These are phyloP conservation scores for Oxystoma pomonae DNA, from an alignment of 2,888 invertebrate species.

Conservation along the genomic window DNA sequence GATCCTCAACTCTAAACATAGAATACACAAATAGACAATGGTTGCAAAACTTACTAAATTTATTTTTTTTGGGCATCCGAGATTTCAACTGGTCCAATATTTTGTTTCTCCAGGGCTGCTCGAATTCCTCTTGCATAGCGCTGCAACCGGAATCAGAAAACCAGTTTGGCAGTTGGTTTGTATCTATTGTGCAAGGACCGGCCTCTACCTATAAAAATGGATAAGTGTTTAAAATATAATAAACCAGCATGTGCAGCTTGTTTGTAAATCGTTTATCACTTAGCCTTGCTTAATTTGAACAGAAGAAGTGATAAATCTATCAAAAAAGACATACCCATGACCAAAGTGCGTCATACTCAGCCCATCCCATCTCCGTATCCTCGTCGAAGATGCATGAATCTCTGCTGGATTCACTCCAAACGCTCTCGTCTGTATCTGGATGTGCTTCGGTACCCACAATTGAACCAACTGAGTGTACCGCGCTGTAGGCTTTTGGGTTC, in stretches of 20 bases:
- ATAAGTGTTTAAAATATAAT: too few relatives aligned
- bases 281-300: too few relatives aligned
- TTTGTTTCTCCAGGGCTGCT: slow-evolving; percentile 70
- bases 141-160: slow-evolving; percentile 40
- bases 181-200: slow-evolving; percentile 74
- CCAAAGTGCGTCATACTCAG: slow-evolving; percentile 78
- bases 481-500: slow-evolving; percentile 83
- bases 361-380: slow-evolving; percentile 76
- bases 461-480: slow-evolving; percentile 82
- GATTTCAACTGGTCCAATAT: slow-evolving; percentile 65
- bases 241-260: too few relatives aligned
- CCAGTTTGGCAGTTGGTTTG: slow-evolving; percentile 74
- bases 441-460: slow-evolving; percentile 82
- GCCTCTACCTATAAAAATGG: slow-evolving; percentile 32
- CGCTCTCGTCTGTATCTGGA: slow-evolving; percentile 77
- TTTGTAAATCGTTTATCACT: too few relatives aligned
- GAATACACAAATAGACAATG: too few relatives aligned
- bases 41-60: not conserved
- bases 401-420: slow-evolving; percentile 65
- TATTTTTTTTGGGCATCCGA: slow-evolving; percentile 6
- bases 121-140: slow-evolving; percentile 56
- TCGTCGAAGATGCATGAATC: slow-evolving; percentile 77
- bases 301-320: too few relatives aligned
- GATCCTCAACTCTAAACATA: too few relatives aligned
- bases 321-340: slow-evolving; percentile 60